phyloP scores from a whole-genome alignment of 2,888 invertebrate genomes.

The Carcina quercana region DNA sequence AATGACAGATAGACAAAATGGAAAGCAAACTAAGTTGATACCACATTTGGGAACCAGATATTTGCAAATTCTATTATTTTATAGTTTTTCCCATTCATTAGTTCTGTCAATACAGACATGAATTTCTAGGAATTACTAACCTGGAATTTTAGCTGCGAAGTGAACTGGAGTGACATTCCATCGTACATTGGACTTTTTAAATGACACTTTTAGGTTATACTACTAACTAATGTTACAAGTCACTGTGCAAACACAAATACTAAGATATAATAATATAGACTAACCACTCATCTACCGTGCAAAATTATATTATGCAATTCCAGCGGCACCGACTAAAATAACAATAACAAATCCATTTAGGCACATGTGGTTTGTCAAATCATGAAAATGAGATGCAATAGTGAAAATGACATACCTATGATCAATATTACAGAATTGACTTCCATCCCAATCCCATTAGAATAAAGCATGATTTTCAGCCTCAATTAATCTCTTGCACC shows the following conservation, averaged over 20 bases:
- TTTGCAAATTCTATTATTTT: background rate
- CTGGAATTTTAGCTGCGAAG: constrained; percentile 42
- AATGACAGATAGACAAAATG: background rate
- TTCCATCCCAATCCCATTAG: constrained; percentile 47
- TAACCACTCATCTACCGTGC: constrained; percentile 38
- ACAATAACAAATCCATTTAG: constrained; percentile 60
- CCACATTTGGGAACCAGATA: background rate
- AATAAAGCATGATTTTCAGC: constrained; percentile 55
- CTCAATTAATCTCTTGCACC: constrained; percentile 44
- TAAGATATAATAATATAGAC: constrained; percentile 24
- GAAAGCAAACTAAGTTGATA: constrained; percentile 2
- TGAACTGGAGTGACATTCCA: constrained; percentile 42
- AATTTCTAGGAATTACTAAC: constrained; percentile 30
- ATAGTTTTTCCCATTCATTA: constrained; percentile 18
- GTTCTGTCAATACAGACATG: constrained; percentile 15
- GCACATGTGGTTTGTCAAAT: constrained; percentile 68
- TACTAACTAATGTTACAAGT: constrained; percentile 25
- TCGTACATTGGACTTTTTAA: constrained; percentile 60
- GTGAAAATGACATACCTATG: constrained; percentile 64
- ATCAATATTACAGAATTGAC: constrained; percentile 44
- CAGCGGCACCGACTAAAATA: constrained; percentile 45
- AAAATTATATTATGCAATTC: constrained; percentile 46
- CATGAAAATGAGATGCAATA: constrained; percentile 58
- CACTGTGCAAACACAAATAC: constrained; percentile 26
- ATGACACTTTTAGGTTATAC: constrained; percentile 67